Conservation (phyloP, 2,113 vertebrate genomes). For the Ailuropoda melanoleuca region DNA sequence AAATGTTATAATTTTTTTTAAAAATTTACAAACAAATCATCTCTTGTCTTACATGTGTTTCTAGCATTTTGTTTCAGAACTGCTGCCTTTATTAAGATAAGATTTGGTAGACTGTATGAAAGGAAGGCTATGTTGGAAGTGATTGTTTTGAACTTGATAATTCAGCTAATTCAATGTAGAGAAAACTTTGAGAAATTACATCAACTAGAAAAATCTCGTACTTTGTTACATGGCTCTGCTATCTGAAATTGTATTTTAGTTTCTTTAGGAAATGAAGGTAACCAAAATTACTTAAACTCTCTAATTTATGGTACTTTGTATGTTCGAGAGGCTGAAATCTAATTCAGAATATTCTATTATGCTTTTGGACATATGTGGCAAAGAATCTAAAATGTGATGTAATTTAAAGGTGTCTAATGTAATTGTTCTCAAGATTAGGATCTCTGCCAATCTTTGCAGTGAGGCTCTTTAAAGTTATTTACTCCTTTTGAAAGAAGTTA, state of each 20-base stretch:
- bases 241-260: conserved; percentile 49
- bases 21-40: not conserved
- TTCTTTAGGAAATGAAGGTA: conserved; percentile 42
- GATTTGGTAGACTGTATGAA: not conserved
- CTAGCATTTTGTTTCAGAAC: not conserved
- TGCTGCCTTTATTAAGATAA: not conserved
- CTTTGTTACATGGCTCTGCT: not conserved
- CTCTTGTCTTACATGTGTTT: not conserved
- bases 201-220: conserved; percentile 18
- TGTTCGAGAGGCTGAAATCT: conserved; percentile 42
- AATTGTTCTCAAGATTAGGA: conserved; percentile 37
- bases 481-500: not conserved
- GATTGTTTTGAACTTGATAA: conserved; percentile 42
- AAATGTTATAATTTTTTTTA: conserved; percentile 34
- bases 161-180: conserved; percentile 25
- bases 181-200: conserved; percentile 54
- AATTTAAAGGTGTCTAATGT: conserved; percentile 1
- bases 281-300: conserved; percentile 23
- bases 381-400: conserved; percentile 48
- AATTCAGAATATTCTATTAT: conserved; percentile 39
- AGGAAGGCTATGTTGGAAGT: not conserved
- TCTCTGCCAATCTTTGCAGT: not conserved
- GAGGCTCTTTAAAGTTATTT: conserved; percentile 45
- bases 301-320: conserved; percentile 13
- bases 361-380: conserved; percentile 3